Evolutionary conservation across 2,888 invertebrate genomes (phyloP).

Genomic region (Cetonia aurata): DNA sequence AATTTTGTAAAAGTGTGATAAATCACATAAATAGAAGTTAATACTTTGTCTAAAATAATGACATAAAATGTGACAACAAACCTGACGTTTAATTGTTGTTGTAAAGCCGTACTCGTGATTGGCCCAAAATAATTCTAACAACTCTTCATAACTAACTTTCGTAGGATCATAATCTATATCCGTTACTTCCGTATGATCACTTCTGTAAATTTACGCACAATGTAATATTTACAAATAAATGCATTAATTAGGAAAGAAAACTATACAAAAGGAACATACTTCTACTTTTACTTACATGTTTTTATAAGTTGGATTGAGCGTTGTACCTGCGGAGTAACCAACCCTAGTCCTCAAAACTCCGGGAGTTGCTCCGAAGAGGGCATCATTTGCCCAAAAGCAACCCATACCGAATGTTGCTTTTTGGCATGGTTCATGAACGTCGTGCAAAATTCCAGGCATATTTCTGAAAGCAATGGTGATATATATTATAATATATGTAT

Average conservation of each 20-base stretch:
- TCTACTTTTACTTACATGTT: constrained; percentile 77
- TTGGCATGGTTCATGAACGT: constrained; percentile 74
- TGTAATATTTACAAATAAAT: no score
- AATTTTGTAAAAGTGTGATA: no score
- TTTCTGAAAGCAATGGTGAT: constrained; percentile 56
- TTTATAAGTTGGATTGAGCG: constrained; percentile 84
- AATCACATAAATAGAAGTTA: no score
- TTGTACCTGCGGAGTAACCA: constrained; percentile 92
- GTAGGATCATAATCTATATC: constrained; percentile 92
- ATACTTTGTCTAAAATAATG: constrained; percentile 13
- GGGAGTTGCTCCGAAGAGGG: constrained; percentile 80
- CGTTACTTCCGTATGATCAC: constrained; percentile 95
- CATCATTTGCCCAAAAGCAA: constrained; percentile 94
- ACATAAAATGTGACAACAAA: constrained; percentile 58
- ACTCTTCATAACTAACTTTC: constrained; percentile 77
- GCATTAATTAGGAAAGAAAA: not conserved
- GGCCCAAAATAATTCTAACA: constrained; percentile 90
- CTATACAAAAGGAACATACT: no score
- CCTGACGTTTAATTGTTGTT: constrained; percentile 84
- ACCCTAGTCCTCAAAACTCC: constrained; percentile 92
- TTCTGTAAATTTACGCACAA: constrained; percentile 71
- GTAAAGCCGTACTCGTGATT: constrained; percentile 92
- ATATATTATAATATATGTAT: no score
- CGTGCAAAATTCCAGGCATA: constrained; percentile 71
- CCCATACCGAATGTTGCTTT: constrained; percentile 94